phyloP scores from a whole-genome alignment of 1,140 invertebrate species.

The Parapsyche elsis region DNA sequence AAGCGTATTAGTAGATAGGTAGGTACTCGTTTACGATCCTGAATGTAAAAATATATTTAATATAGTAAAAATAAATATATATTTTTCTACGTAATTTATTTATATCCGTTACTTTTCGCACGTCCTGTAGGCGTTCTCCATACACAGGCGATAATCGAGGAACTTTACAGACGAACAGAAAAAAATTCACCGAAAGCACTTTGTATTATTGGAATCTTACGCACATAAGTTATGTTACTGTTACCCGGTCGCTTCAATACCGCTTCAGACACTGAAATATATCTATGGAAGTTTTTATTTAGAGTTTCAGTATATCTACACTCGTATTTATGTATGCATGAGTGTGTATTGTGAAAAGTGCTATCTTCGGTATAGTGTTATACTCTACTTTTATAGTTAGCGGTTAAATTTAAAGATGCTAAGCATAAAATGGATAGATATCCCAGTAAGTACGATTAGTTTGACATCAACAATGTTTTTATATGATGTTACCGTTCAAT shows the following conservation, averaged over 20 bases:
- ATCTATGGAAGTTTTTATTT: not conserved
- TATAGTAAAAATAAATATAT: not conserved
- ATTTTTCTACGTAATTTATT: not conserved
- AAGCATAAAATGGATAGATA: too few relatives aligned
- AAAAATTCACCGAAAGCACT: slow-evolving; percentile 55
- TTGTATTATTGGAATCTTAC: slow-evolving; percentile 56
- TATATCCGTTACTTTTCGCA: not conserved
- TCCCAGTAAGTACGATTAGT: too few relatives aligned
- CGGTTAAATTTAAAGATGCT: too few relatives aligned
- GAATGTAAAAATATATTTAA: not conserved
- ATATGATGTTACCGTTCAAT: too few relatives aligned
- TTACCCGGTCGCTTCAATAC: slow-evolving; percentile 25
- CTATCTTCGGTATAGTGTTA: too few relatives aligned
- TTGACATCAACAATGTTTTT: too few relatives aligned
- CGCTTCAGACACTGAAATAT: not conserved
- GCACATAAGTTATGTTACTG: slow-evolving; percentile 51
- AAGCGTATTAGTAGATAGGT: too few relatives aligned
- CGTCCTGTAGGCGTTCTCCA: slow-evolving; percentile 22
- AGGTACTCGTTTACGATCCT: not conserved
- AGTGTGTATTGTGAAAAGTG: too few relatives aligned
- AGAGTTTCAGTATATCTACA: too few relatives aligned
- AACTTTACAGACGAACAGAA: slow-evolving; percentile 43
- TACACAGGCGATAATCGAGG: slow-evolving; percentile 54
- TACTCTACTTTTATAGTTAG: too few relatives aligned
- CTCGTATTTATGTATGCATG: too few relatives aligned